Percentiles rank a stretch among this genome's conserved stretches.
phyloP scores from a whole-genome alignment of 2,797 vertebrate genomes.

The Hemitrygon akajei region DNA sequence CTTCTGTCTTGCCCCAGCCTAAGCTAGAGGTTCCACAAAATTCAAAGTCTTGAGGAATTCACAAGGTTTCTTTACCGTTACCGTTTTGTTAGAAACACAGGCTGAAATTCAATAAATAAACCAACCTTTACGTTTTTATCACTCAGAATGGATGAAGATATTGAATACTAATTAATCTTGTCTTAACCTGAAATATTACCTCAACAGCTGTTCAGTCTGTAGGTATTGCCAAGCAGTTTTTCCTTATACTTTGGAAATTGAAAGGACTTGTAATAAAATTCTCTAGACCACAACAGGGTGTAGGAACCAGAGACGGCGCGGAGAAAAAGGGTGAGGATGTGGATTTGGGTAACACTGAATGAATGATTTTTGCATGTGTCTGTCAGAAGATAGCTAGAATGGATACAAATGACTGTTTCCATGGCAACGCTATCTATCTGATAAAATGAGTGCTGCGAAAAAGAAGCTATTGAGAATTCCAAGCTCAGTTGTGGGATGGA shows the following conservation, averaged over 20 bases:
- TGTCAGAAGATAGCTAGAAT: background rate
- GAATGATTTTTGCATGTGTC: background rate
- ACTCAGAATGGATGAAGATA: background rate
- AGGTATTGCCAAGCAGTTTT: too few species aligned
- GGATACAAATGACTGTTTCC: background rate
- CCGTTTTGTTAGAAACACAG: background rate
- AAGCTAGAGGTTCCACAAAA: background rate
- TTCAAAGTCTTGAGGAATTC: background rate
- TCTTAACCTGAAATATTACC: too few species aligned
- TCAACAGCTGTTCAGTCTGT: too few species aligned
- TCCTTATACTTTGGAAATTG: background rate
- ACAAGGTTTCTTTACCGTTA: background rate
- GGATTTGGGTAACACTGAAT: background rate
- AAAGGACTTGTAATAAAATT: background rate
- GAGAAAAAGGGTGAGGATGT: background rate
- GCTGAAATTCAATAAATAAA: background rate
- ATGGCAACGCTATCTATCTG: background rate
- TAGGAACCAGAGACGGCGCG: background rate
- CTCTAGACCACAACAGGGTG: background rate
- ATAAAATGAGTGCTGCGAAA: background rate
- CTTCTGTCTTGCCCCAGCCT: background rate
- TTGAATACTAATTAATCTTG: background rate
- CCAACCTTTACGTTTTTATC: background rate
- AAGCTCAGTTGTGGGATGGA: background rate
- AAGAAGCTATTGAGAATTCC: background rate